Percentiles rank a stretch among this genome's conserved stretches.
Conservation (phyloP, 2,888 invertebrate species). For the Gisinianus flammeolus region DNA sequence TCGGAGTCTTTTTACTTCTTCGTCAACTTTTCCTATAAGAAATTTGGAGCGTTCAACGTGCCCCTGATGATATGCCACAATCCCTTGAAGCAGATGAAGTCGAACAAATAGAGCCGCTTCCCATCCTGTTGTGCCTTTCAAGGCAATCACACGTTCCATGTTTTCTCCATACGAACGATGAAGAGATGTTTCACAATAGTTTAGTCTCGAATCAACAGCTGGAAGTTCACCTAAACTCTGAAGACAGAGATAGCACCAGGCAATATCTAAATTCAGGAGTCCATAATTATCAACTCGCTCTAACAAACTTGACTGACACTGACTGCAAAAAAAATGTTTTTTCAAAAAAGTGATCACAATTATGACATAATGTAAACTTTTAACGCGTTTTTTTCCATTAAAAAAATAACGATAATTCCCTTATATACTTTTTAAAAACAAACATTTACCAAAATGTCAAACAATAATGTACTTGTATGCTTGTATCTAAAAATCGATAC, state of each 20-base stretch:
- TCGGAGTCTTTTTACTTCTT: conserved; percentile 70
- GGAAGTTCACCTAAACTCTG: conserved; percentile 73
- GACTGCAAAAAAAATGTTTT: conserved; percentile 63
- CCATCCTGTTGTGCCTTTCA: conserved; percentile 70
- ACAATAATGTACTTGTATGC: too few relatives aligned
- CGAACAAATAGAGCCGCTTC: conserved; percentile 78
- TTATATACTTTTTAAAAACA: too few relatives aligned
- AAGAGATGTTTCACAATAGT: conserved; percentile 72
- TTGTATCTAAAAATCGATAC: too few relatives aligned
- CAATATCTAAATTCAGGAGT: conserved; percentile 80
- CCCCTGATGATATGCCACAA: conserved; percentile 79
- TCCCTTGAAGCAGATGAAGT: conserved; percentile 78
- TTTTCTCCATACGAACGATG: conserved; percentile 71
- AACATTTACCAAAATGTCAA: too few relatives aligned
- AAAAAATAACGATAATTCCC: too few relatives aligned
- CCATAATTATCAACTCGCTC: conserved; percentile 82
- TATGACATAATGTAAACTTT: too few relatives aligned
- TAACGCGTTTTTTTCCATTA: too few relatives aligned
- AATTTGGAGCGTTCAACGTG: conserved; percentile 69
- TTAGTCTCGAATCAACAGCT: conserved; percentile 74
- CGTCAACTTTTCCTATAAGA: conserved; percentile 70
- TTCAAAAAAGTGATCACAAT: not conserved
- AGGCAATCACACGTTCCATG: conserved; percentile 68
- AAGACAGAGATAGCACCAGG: conserved; percentile 86
- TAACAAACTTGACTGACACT: conserved; percentile 71